Percentiles rank a stretch among this genome's conserved stretches.
Conservation (phyloP, 2,888 invertebrate species). For the Frankliniella fusca region DNA sequence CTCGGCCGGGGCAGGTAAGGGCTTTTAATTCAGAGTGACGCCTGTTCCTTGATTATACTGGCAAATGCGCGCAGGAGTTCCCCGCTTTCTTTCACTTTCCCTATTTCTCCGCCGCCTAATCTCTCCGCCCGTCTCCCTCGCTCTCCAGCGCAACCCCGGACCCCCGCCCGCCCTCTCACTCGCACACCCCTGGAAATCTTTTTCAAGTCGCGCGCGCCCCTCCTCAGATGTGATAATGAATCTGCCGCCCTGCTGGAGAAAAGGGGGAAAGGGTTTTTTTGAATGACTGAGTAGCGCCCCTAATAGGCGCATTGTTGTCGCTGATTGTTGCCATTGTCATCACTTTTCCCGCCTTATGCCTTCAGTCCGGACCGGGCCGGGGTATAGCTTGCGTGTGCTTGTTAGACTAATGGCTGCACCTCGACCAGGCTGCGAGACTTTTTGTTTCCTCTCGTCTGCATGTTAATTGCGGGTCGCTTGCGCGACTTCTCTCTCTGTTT, state of each 20-base stretch:
- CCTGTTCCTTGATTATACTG: too few species aligned
- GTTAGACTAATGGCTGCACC: constrained; percentile 18
- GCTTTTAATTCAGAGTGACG: too few species aligned
- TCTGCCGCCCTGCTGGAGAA: background rate
- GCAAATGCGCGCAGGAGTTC: background rate
- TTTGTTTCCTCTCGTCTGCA: background rate
- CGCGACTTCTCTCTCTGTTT: background rate
- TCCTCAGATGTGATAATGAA: background rate
- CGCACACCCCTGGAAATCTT: too few species aligned
- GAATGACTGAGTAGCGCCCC: background rate
- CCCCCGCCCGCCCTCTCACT: too few species aligned
- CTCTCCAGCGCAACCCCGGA: background rate
- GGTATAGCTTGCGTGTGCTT: background rate
- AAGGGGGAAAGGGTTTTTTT: background rate
- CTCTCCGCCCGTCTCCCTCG: background rate
- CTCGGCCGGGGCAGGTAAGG: too few species aligned
- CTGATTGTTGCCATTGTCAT: constrained; percentile 10
- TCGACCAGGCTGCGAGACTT: background rate
- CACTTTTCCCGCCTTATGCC: background rate
- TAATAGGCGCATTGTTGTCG: background rate
- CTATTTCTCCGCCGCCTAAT: background rate
- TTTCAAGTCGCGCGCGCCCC: too few species aligned
- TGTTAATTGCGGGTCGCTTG: background rate
- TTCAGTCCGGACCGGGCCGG: background rate
- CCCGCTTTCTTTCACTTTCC: background rate